Conservation (phyloP, 37 sponge, comb jelly and placozoan species). For the Diacarnus erythraeanus region DNA sequence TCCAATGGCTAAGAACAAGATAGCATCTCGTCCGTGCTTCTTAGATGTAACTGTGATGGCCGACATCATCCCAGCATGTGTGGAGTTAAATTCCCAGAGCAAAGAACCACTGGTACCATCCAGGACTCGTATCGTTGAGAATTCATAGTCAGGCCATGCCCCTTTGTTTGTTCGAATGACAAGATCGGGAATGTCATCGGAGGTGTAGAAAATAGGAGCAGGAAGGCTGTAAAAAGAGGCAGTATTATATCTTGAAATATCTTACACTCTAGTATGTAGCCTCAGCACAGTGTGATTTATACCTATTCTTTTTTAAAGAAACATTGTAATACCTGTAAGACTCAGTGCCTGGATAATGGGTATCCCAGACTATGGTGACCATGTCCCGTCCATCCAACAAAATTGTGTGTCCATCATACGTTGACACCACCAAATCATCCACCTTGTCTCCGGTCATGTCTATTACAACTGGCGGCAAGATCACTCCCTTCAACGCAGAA, state of each 20-base stretch:
- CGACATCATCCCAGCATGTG: constrained; percentile 43
- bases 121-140: constrained; percentile 51
- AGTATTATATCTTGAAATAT: background rate
- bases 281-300: too few relatives aligned
- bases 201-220: constrained; percentile 68
- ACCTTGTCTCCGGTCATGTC: constrained; percentile 63
- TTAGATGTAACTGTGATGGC: constrained; percentile 19
- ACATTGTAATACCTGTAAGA: constrained; percentile 53
- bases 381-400: constrained; percentile 43
- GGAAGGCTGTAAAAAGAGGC: constrained; percentile 51
- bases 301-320: too few relatives aligned
- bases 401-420: constrained; percentile 46
- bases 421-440: constrained; percentile 59
- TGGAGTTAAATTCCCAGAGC: constrained; percentile 68
- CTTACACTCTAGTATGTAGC: too few relatives aligned
- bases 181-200: constrained; percentile 67
- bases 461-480: constrained; percentile 74
- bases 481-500: constrained; percentile 44
- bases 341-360: constrained; percentile 55
- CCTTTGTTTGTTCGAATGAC: constrained; percentile 63
- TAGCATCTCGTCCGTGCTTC: constrained; percentile 54
- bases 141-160: constrained; percentile 59
- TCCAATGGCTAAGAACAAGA: constrained; percentile 51
- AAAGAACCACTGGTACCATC: constrained; percentile 57
- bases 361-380: constrained; percentile 53